These are phyloP conservation scores for Netelia melanura DNA, from an alignment of 2,888 invertebrate species.

Conservation along the genomic window DNA sequence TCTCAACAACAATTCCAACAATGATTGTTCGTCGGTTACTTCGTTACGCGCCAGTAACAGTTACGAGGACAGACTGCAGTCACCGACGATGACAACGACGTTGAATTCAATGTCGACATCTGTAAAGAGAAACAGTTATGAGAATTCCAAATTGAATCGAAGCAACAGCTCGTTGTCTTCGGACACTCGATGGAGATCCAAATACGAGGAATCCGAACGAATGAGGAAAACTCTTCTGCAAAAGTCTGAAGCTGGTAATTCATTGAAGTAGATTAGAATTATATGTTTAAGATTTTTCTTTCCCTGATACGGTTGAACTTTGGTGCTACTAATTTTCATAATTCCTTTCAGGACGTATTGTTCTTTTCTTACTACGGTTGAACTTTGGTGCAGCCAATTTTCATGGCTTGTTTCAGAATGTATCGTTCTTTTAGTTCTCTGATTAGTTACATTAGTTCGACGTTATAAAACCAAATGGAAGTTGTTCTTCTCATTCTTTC, in stretches of 20 bases:
- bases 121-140: conserved; percentile 57
- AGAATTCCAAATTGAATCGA: conserved; percentile 74
- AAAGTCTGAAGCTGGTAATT: conserved; percentile 90
- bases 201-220: conserved; percentile 90
- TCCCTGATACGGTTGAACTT: not conserved
- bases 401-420: too few species aligned
- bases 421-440: too few species aligned
- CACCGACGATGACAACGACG: conserved; percentile 22
- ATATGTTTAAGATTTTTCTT: too few species aligned
- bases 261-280: too few species aligned
- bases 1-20: conserved; percentile 57
- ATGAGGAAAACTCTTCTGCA: conserved; percentile 89
- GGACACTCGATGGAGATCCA: conserved; percentile 87
- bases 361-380: too few species aligned
- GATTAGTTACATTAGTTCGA: too few species aligned
- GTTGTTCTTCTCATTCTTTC: too few species aligned
- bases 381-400: not conserved
- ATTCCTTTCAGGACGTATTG: too few species aligned
- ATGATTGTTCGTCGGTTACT: conserved; percentile 38
- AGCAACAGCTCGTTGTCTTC: conserved; percentile 73
- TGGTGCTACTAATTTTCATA: not conserved
- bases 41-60: conserved; percentile 28
- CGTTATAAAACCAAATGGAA: too few species aligned
- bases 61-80: conserved; percentile 57
- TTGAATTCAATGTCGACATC: conserved; percentile 33